Conservation (phyloP, 2,797 vertebrate genomes). For the Leucoraja ocellata region DNA sequence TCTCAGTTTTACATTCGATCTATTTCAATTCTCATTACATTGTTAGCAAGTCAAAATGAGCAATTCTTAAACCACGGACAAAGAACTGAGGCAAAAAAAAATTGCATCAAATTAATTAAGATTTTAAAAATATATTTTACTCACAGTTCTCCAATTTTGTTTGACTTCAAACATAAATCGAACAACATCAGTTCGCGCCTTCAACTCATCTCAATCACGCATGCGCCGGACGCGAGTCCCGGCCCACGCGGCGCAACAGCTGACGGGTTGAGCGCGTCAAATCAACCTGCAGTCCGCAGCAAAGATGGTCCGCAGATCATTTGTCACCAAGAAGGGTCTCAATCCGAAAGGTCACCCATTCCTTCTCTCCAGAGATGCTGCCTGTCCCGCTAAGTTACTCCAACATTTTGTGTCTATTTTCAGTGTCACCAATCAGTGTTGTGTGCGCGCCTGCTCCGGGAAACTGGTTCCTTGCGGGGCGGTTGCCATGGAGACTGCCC, state of each 20-base stretch:
- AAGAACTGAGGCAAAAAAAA: neutral
- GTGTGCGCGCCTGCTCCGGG: neutral
- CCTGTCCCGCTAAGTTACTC: no score
- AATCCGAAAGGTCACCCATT: no score
- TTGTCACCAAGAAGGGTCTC: neutral
- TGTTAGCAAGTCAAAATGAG: neutral
- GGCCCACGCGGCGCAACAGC: no score
- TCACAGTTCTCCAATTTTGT: slow-evolving; percentile 7
- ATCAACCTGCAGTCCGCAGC: neutral
- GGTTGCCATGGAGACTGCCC: neutral
- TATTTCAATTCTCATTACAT: neutral
- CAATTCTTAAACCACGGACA: neutral
- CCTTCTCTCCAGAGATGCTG: no score
- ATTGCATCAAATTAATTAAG: neutral
- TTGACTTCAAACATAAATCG: neutral
- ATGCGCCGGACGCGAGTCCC: neutral
- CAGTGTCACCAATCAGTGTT: neutral
- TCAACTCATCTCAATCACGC: neutral
- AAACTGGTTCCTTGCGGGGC: neutral
- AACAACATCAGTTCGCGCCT: slow-evolving; percentile 1
- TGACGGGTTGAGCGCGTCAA: neutral
- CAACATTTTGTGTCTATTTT: neutral
- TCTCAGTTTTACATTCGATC: neutral
- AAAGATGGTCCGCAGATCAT: no score
- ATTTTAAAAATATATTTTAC: neutral